Evolutionary conservation across 2,888 invertebrate species (phyloP), one percentile per base, ranked within the genome.

Genomic region (Aphelenchoides bicaudatus): DNA sequence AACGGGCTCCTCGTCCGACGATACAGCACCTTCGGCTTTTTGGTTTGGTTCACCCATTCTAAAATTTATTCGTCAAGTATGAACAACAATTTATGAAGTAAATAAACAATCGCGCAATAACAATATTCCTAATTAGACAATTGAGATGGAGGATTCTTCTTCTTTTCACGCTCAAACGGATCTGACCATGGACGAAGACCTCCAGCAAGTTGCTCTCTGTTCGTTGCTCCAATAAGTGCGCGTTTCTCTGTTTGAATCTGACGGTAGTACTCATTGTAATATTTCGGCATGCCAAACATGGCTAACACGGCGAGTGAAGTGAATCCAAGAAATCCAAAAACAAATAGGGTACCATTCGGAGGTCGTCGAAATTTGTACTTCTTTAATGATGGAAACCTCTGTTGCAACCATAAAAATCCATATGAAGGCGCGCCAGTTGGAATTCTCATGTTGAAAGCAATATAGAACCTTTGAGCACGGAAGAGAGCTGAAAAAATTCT

Each of bases 391-490:
- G 73, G 73, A 21, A 72, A 55, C 10, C 60, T 59, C 38, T 70
- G 68, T 31, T 66, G 64, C n/a, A 73, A 46, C 8, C 64, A 61
- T 13, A 73, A 47, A 67, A 69, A 69, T 46, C 68, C 67, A 1
- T 68, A 65, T n/a, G 68, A 56, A 13, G 74, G 74, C 0, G 71
- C 72, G 56, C 74, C 74, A 31, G 58, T 64, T n/a, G 74, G 74
- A 27, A 73, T 53, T 30, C 74, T 64, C 72, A 73, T 74, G 27
- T 39, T 59, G 23, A 38, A 4, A 34, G n/a, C n/a, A n/a, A n/a
- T n/a, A n/a, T n/a, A n/a, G n/a, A n/a, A n/a, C n/a, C n/a, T n/a
- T n/a, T n/a, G n/a, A n/a, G n/a, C n/a, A n/a, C n/a, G n/a, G n/a
- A n/a, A n/a, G n/a, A n/a, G n/a, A n/a, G n/a, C n/a, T n/a, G n/a